Base-by-base conservation (phyloP, 35 echinoderm and acorn worm species). In the Apostichopus japonicus region DNA sequence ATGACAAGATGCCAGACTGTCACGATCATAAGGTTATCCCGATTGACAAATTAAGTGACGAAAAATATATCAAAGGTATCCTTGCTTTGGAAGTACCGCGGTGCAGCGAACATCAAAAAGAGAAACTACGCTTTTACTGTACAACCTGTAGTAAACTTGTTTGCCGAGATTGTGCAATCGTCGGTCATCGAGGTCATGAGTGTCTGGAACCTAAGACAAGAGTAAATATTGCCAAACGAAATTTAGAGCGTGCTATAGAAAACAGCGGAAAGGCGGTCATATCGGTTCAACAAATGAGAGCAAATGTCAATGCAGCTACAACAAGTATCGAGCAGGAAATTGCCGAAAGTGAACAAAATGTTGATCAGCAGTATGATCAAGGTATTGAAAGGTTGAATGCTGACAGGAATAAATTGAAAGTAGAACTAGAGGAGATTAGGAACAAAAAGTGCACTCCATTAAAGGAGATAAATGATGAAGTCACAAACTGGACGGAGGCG, bases 51-150 rank as follows among this genome's bases (percentile, higher is more conserved):
- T 6, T 89, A 2, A 7, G 2, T 71, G 86, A 89, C 17, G 44
- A 67, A 33, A 54, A 51, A 15, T 89, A 67, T 16, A 53, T 33
- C 10, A 24, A 72, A 33, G 33, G 14, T 65, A 44, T 72, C 1
- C 56, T 71, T 9, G 33, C 33, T 5, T 25, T 6, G 4, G 8
- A 89, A 33, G 62, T 23, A 89, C 86, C 86, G 13, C 44, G 24
- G 1, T 89, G 86, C 33, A 13, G 13, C 10, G 33, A 59, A 53
- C 86, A 89, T 89, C 57, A 23, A 17, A 23, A 10, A 13, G 86
- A 89, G 57, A 84, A 84, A 16, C n/a, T 88, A 6, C 59, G 86
- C 11, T 88, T 65, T 13, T 88, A 72, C 71, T 88, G 86, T 23
- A 88, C 59, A 6, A 2, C 15, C 5, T 88, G 86, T 72, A 71